Base-by-base conservation (phyloP, 2,113 vertebrate species). In the Pachyramphus minor region DNA sequence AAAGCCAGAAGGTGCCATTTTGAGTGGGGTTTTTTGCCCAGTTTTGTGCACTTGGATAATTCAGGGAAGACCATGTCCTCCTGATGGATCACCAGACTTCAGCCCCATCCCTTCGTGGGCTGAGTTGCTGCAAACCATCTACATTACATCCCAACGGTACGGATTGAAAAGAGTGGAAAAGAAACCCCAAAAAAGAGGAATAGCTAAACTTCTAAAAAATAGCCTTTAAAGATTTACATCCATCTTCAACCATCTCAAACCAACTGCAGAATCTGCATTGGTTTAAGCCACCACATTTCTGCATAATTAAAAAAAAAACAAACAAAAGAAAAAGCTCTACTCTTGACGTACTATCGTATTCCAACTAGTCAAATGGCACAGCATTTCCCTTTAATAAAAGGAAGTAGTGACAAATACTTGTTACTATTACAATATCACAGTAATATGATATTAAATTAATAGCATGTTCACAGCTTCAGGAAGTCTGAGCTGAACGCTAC, bases 361-460 rank as follows among this genome's bases (percentile, higher is more conserved):
- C 78, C 80, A 89, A 62, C 96, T 94, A 97, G 63, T 96, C 89
- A 74, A 94, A 97, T 96, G 96, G 97, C 97, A 97, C 97, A 93
- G 96, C 84, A 44, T 96, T 94, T 96, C 93, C 97, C 97, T 97
- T 97, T 97, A 91, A 97, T 94, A 95, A 97, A 97, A 97, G 96
- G 97, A 97, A 97, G 91, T 83, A 96, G 96, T 94, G 97, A 97
- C 96, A 97, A 97, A 97, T 96, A 97, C 90, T 97, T 95, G 94
- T 89, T 96, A 96, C 96, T 93, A 95, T 90, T 96, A 97, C 96
- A 97, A 93, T 96, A 97, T 96, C 97, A 97, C 95, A 94, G 92
- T 84, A 95, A 96, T 95, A 97, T 97, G 97, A 96, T 96, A 97
- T 97, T 97, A 97, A 97, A 96, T 97, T 97, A 97, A 97, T 91